A percentile compares a stretch with the other conserved stretches of the same genome.
These are phyloP conservation scores for Trichosurus vulpecula DNA, from an alignment of 2,797 vertebrate species.

Conservation along the genomic window DNA sequence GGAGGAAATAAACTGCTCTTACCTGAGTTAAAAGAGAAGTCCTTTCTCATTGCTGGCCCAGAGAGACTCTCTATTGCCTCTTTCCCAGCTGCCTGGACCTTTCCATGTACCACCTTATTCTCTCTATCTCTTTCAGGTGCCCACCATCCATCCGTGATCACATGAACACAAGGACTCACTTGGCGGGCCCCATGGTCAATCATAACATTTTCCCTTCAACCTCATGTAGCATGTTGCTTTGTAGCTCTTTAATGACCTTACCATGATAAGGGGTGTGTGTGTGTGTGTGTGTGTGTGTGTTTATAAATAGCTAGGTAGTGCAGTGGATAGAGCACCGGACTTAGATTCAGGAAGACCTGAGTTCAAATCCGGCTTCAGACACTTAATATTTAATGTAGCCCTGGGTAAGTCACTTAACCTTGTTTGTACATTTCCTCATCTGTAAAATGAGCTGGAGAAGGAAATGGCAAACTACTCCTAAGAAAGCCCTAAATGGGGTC, in stretches of 20 bases:
- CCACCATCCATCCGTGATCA: not conserved
- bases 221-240: not conserved
- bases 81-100: not conserved
- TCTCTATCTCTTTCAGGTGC: not conserved
- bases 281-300: not conserved
- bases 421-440: not conserved
- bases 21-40: not conserved
- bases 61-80: not conserved
- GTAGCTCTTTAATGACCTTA: not conserved
- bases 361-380: not conserved
- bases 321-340: too few species aligned
- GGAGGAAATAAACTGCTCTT: conserved; percentile 7
- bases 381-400: not conserved
- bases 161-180: not conserved
- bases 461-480: not conserved
- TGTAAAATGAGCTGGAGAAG: not conserved
- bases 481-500: not conserved
- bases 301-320: not conserved
- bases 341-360: not conserved
- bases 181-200: not conserved
- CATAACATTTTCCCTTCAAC: not conserved
- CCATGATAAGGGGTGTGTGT: not conserved
- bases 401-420: not conserved
- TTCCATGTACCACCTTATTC: not conserved
- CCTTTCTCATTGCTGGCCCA: not conserved